Conservation (phyloP, 2,797 vertebrate genomes). For the Vireo griseus region DNA sequence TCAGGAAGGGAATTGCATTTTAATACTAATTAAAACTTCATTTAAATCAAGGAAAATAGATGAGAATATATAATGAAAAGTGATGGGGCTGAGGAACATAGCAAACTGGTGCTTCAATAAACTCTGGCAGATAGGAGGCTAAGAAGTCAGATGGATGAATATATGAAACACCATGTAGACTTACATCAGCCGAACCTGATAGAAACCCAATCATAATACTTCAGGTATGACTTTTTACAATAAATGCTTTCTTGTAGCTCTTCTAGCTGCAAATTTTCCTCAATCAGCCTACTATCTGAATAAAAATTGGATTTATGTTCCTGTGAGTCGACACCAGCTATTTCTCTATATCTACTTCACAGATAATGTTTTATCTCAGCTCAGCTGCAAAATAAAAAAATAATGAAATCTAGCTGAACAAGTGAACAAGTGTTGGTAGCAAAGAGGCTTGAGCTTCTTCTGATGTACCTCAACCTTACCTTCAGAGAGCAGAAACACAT, state of each 20-base stretch:
- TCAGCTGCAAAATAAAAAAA: not conserved
- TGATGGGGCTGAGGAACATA: not conserved
- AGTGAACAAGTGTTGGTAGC: not conserved
- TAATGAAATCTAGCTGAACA: not conserved
- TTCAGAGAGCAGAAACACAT: not conserved
- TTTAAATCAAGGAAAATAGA: not conserved
- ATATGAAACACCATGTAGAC: not conserved
- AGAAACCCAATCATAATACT: not conserved
- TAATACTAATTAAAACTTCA: not conserved
- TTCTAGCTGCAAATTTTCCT: not conserved
- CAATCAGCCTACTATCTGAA: not conserved
- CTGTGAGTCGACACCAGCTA: fast-evolving
- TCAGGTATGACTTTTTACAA: not conserved
- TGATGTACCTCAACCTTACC: not conserved
- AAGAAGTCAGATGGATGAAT: not conserved
- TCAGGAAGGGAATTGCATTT: not conserved
- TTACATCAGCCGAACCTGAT: not conserved
- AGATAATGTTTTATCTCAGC: not conserved
- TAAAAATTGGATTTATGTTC: not conserved
- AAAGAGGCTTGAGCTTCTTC: not conserved
- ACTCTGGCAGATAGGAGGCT: not conserved
- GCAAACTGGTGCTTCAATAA: not conserved
- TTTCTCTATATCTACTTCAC: not conserved
- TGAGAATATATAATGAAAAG: not conserved
- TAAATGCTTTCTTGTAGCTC: not conserved